phyloP scores from a whole-genome alignment of 2,888 invertebrate species.

The Labia minor region DNA sequence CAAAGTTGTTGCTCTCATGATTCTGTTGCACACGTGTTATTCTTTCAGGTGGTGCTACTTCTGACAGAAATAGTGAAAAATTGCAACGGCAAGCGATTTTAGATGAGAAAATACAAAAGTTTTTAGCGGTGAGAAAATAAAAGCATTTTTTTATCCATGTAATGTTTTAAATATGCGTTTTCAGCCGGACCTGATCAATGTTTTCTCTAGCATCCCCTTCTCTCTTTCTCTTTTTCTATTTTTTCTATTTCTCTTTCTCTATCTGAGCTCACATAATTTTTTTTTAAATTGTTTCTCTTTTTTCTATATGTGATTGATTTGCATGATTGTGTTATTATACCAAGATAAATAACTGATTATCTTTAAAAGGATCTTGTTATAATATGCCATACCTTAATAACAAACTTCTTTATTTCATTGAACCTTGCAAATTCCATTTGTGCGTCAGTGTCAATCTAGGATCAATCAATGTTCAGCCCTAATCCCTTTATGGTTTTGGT shows the following conservation, averaged over 20 bases:
- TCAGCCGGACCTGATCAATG: constrained; percentile 16
- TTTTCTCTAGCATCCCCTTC: constrained; percentile 14
- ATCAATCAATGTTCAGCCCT: not conserved
- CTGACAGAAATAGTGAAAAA: constrained; percentile 45
- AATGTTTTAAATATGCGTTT: constrained; percentile 16
- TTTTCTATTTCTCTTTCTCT: too few relatives aligned
- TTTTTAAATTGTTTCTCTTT: not conserved
- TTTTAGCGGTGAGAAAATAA: constrained; percentile 65
- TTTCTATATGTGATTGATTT: not conserved
- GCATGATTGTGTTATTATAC: not conserved
- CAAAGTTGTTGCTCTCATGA: constrained; percentile 31
- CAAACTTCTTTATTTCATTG: not conserved
- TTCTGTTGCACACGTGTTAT: constrained; percentile 22
- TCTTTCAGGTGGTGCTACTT: constrained; percentile 30
- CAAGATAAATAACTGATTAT: not conserved
- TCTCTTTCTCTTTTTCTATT: too few relatives aligned
- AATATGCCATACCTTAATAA: not conserved
- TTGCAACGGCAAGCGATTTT: constrained; percentile 76
- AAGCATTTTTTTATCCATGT: constrained; percentile 14
- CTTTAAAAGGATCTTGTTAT: not conserved
- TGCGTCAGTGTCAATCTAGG: not conserved
- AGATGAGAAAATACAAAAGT: constrained; percentile 88
- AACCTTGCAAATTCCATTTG: not conserved
- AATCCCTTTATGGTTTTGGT: not conserved
- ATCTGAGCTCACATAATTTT: constrained; percentile 14